A percentile compares a stretch with the other conserved stretches of the same genome.
Conservation (phyloP, 2,888 invertebrate genomes). For the Himalopsyche tibetana region DNA sequence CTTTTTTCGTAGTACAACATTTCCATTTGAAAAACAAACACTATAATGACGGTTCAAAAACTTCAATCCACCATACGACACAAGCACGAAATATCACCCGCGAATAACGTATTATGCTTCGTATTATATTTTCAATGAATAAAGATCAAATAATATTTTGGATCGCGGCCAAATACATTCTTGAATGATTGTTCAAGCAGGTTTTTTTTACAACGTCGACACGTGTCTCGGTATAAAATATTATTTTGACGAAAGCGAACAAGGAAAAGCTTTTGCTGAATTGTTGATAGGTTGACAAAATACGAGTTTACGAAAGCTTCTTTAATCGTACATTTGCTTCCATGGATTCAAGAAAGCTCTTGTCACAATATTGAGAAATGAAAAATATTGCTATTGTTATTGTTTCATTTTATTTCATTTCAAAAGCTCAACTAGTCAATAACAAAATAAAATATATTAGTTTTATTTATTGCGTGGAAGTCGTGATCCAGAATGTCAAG, state of each 20-base stretch:
- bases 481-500: no score
- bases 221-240: conserved; percentile 14
- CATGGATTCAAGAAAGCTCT: no score
- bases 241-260: conserved; percentile 29
- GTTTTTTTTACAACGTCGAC: background rate
- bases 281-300: conserved; percentile 36
- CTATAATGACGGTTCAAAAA: conserved; percentile 19
- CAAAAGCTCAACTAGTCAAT: no score
- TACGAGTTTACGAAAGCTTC: background rate
- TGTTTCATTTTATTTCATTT: no score
- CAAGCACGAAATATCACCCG: background rate
- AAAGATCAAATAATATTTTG: conserved; percentile 23
- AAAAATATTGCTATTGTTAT: no score
- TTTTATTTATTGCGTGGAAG: no score
- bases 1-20: background rate
- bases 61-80: background rate
- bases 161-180: conserved; percentile 19
- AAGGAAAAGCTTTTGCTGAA: background rate
- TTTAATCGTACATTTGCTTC: background rate
- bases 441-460: no score
- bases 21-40: conserved; percentile 36
- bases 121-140: conserved; percentile 31
- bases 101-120: background rate
- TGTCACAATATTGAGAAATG: no score
- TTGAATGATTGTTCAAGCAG: conserved; percentile 9